Evolutionary conservation across 2,113 vertebrate genomes (phyloP), one percentile per base, ranked within the genome.

Genomic region (Semicossyphus pulcher): DNA sequence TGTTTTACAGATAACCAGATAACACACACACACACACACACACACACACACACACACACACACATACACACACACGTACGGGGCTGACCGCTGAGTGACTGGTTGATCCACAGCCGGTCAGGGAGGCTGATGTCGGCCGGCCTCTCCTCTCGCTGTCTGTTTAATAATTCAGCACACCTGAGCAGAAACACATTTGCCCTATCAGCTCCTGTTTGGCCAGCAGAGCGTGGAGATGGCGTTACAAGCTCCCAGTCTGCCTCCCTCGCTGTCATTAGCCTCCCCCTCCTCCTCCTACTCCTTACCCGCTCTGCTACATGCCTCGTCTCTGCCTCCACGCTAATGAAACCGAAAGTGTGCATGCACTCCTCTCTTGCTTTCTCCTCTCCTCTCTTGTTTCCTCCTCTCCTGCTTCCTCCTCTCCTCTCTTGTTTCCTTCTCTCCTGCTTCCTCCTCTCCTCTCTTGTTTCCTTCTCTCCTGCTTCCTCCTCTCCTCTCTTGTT

Each of bases 111-210:
- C 72, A 59, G 81, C 69, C 32, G 54, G 70, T 80, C 57, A 32
- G 75, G 51, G 73, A 80, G 80, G 69, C 83, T 73, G 81, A 82
- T 89, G 72, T 80, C 84, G 44, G 4, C 79, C 76, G 80, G 79
- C 85, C 84, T 92, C 85, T 86, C 75, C 80, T 68, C 80, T 76
- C 61, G 58, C 86, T 78, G 85, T 81, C 86, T 85, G 28, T 85
- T 93, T 87, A 93, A 93, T 94, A 91, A 93, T 93, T 89, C 91
- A 93, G 78, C 72, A 78, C 86, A 88, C 86, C 90, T 91, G 92
- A 93, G 86, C 87, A 83, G 89, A 83, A 92, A 91, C 88, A 92
- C 89, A 91, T 91, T 93, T 88, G 78, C 74, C 60, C 85, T 82
- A 90, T 93, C 93, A 90, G 90, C 85, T 91, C 74, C 71, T 74